Evolutionary conservation across 2,113 vertebrate genomes (phyloP), one percentile per base, ranked within the genome.

Genomic region (Dermatemys mawii): DNA sequence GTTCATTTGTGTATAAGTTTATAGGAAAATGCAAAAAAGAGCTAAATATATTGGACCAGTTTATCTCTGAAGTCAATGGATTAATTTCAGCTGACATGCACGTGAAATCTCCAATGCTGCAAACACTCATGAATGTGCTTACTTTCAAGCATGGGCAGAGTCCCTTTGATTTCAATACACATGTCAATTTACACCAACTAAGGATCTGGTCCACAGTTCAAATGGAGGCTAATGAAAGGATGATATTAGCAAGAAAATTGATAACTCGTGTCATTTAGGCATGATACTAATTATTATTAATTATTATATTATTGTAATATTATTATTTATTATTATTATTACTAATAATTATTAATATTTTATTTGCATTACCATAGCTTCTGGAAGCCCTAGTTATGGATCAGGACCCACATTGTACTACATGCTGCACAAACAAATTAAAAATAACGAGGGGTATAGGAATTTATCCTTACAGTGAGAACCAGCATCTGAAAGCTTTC

Each of bases 181-280:
- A 19, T 49, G 3, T 2, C 22, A 41, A 11, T 38, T 19, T 7
- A 21, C 4, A 11, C 84, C 67, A 38, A 4, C 32, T 53, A 32
- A 29, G 55, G 8, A 4, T 1, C 84, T 44, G 79, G 29, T 29
- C 6, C 75, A 51, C 19, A 16, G 1, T 46, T 79, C 35, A 11
- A 27, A 10, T 3, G 2, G 1, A 1, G 16, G n/a, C 32, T 14
- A 81, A 84, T 0, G 5, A 8, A 32, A 27, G 27, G 60, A 19
- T 84, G 55, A 55, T 95, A 78, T 12, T 73, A 67, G 26, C 5
- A 57, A 78, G 90, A 93, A 84, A 10, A 8, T 44, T 10, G 0
- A 38, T 48, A 1, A 38, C 32, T 16, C 26, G 63, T 44, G 75
- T 54, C 6, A 38, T 38, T 4, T 70, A 76, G 0, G 8, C 79